Evolutionary conservation across 2,797 vertebrate species (phyloP), one percentile per base, ranked within the genome.

Genomic region (Coregonus ussuriensis): DNA sequence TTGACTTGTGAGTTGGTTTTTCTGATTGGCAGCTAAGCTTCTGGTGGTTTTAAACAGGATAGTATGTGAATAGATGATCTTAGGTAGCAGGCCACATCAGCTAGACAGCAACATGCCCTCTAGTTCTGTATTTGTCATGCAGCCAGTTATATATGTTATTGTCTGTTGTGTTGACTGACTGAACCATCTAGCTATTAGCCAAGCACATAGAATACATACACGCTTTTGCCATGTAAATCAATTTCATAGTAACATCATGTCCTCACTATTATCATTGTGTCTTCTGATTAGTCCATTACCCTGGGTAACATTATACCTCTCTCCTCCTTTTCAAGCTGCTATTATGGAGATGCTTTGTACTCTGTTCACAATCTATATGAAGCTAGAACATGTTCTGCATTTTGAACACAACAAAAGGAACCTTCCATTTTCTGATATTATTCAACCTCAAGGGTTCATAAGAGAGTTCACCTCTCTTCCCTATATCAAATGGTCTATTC

Each of bases 341-440:
- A 35, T 25, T 67, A 35, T 67, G 65, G 29, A 66, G 63, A 67
- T 2, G 1, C 15, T 35, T 66, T 31, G 21, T 65, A 31, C 62
- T 13, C 21, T 9, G 14, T 31, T 33, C 63, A 29, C 31, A 29
- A 66, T 21, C 18, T 9, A 21, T n/a, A 21, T 63, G 21, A 18
- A 31, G 21, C 63, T 65, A 4, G 25, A 31, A 66, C 13, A 29
- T 66, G 21, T 13, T 31, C 63, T 66, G 29, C 65, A 33, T 67
- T 67, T 67, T 33, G 13, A 67, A 67, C 65, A 31, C 29, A 67
- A 67, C 65, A 67, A 65, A 65, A 65, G 62, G 25, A 67, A 6
- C 25, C 62, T 65, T 11, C 29, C 63, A 33, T 14, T 66, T 66
- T 66, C 11, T 66, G 62, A 11, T 25, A 2, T 13, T 11, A 66